Evolutionary conservation across 2,113 vertebrate genomes (phyloP).

Genomic region (Motacilla tschutschensis): DNA sequence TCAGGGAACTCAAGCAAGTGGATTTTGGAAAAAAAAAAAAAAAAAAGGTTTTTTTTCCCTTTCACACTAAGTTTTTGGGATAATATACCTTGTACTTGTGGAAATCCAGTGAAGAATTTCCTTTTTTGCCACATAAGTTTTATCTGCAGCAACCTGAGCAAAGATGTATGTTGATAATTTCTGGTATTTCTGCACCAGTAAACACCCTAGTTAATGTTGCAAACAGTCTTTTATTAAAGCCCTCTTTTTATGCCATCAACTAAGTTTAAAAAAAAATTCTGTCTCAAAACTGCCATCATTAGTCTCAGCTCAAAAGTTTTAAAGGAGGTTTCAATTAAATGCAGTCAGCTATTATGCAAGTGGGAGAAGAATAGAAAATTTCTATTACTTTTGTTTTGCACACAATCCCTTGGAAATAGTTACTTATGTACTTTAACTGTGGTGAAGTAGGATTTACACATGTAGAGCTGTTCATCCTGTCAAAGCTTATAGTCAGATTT

Average conservation of each 20-base stretch:
- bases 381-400: background rate
- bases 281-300: slow-evolving; percentile 5
- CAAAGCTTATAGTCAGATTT: background rate
- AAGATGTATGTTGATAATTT: slow-evolving; percentile 45
- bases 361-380: background rate
- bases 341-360: background rate
- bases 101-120: background rate
- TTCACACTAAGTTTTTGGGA: background rate
- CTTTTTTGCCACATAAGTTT: background rate
- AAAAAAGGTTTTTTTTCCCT: background rate
- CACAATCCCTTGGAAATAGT: background rate
- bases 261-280: slow-evolving; percentile 4
- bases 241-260: background rate
- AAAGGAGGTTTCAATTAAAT: slow-evolving; percentile 20
- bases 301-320: slow-evolving; percentile 33
- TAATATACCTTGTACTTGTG: background rate
- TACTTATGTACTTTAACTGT: background rate
- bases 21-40: background rate
- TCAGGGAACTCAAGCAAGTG: background rate
- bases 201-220: slow-evolving; percentile 24
- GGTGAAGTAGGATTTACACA: background rate
- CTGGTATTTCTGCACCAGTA: slow-evolving; percentile 34
- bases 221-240: slow-evolving; percentile 3
- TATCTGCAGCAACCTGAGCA: background rate
- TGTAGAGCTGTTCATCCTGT: background rate